phyloP scores from a whole-genome alignment of 2,888 invertebrate species.

The Callimorpha dominula region DNA sequence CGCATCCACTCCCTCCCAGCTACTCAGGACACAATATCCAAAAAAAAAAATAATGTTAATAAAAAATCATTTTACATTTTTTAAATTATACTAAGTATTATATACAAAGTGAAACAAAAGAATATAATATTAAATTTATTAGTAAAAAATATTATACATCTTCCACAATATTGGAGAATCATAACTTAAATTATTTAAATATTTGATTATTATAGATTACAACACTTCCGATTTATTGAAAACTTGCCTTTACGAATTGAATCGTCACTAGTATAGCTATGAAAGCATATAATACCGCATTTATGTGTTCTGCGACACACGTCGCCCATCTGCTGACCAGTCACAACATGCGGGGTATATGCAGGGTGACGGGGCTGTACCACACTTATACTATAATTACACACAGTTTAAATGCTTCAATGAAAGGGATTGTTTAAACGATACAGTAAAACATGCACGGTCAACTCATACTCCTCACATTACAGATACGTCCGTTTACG shows the following conservation, averaged over 20 bases:
- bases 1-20: no score
- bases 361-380: conserved; percentile 46
- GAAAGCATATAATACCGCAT: conserved; percentile 67
- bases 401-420: conserved; percentile 79
- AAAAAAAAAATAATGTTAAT: no score
- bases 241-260: conserved; percentile 78
- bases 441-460: conserved; percentile 56
- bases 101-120: conserved; percentile 66
- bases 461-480: conserved; percentile 46
- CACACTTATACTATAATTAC: conserved; percentile 69
- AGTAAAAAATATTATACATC: conserved; percentile 88
- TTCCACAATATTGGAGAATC: conserved; percentile 87
- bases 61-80: no score
- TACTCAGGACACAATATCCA: no score
- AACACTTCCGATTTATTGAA: conserved; percentile 81
- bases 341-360: conserved; percentile 61
- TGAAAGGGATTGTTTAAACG: conserved; percentile 62
- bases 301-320: conserved; percentile 14
- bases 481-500: conserved; percentile 41
- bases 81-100: background rate
- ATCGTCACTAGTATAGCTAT: conserved; percentile 75
- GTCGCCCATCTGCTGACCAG: conserved; percentile 40
- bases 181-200: conserved; percentile 86
- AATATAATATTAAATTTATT: conserved; percentile 87
- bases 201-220: conserved; percentile 79